Evolutionary conservation across 1,140 invertebrate genomes (phyloP).

Genomic region (Hormaphis cornu): DNA sequence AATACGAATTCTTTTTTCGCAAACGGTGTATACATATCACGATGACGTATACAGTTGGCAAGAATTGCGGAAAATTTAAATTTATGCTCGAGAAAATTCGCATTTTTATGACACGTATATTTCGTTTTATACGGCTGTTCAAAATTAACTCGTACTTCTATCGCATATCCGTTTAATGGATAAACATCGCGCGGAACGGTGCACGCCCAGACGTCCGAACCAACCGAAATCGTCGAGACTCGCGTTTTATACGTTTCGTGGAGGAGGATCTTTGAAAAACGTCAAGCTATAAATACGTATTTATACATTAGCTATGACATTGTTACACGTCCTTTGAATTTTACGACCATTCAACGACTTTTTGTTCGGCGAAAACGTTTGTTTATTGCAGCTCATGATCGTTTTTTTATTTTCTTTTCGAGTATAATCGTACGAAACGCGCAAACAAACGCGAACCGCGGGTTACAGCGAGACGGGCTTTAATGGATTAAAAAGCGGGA

Average conservation of each 20-base stretch:
- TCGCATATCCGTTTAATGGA: background rate
- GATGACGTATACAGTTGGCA: no score
- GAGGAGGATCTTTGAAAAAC: background rate
- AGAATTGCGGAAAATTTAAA: no score
- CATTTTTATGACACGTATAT: no score
- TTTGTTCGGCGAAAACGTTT: background rate
- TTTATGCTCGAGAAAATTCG: no score
- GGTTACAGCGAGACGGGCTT: background rate
- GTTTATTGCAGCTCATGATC: background rate
- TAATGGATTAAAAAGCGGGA: background rate
- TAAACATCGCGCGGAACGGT: no score
- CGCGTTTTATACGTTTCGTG: background rate
- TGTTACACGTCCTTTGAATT: slow-evolving; percentile 1
- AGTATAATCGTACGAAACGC: background rate
- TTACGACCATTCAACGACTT: slow-evolving; percentile 16
- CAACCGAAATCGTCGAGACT: background rate
- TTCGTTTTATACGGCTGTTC: no score
- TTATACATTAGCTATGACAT: no score
- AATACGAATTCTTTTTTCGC: no score
- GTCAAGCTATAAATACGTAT: no score
- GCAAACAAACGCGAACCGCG: background rate
- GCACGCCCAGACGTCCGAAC: background rate
- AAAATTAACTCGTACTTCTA: background rate
- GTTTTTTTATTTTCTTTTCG: no score
- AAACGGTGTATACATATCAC: no score